A percentile compares a stretch with the other conserved stretches of the same genome.
Conservation (phyloP, 2,888 invertebrate genomes). For the Trisateles emortualis region DNA sequence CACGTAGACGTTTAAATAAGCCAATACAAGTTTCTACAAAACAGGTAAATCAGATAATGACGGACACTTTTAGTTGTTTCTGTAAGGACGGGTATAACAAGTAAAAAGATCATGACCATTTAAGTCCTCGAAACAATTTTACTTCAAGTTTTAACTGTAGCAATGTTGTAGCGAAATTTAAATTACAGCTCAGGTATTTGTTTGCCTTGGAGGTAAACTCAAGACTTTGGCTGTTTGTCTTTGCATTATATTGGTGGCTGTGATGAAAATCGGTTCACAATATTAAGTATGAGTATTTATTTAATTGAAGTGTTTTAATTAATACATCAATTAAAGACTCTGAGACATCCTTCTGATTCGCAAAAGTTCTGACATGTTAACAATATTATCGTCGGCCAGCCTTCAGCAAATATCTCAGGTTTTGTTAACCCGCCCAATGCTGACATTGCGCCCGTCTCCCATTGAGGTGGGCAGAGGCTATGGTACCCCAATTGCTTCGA, state of each 20-base stretch:
- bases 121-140: background rate
- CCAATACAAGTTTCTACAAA: conserved; percentile 31
- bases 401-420: no score
- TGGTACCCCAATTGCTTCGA: no score
- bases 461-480: no score
- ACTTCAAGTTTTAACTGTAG: conserved; percentile 28
- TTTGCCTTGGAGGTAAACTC: background rate
- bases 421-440: no score
- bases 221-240: background rate
- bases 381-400: no score
- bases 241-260: background rate
- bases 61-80: conserved; percentile 28
- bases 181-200: background rate
- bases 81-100: conserved; percentile 19
- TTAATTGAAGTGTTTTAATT: no score
- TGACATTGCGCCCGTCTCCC: no score
- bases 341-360: no score
- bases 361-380: no score
- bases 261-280: no score
- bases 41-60: conserved; percentile 41
- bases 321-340: no score
- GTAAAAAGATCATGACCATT: background rate
- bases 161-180: background rate
- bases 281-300: no score
- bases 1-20: conserved; percentile 19